Evolutionary conservation across 2,888 invertebrate genomes (phyloP).

Genomic region (Alentia gelatinosa): DNA sequence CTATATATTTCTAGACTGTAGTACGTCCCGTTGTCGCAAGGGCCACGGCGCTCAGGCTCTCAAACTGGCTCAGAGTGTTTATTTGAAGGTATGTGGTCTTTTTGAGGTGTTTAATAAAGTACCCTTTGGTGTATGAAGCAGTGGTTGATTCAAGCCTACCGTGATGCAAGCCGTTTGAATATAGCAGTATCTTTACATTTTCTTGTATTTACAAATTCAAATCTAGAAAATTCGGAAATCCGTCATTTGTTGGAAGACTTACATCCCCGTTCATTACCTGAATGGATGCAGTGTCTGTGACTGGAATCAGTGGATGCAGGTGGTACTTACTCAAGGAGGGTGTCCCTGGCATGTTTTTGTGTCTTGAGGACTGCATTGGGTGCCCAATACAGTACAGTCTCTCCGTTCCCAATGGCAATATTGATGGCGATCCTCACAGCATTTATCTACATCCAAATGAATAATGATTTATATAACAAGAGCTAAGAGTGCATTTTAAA

Average conservation of each 20-base stretch:
- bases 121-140: no score
- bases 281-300: neutral
- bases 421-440: conserved; percentile 77
- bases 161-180: neutral
- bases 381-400: conserved; percentile 72
- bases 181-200: neutral
- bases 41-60: no score
- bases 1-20: no score
- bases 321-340: conserved; percentile 73
- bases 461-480: neutral
- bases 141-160: neutral
- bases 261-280: neutral
- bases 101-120: no score
- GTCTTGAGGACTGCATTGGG: conserved; percentile 74
- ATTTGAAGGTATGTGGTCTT: no score
- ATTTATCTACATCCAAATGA: conserved; percentile 73
- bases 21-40: no score
- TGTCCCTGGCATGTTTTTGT: conserved; percentile 72
- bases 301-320: neutral
- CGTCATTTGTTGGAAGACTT: neutral
- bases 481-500: neutral
- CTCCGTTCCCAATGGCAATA: conserved; percentile 74
- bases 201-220: neutral
- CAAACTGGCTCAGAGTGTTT: no score
- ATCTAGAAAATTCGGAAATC: neutral